Conservation (phyloP, 2,113 vertebrate species). For the Tachycineta bicolor region DNA sequence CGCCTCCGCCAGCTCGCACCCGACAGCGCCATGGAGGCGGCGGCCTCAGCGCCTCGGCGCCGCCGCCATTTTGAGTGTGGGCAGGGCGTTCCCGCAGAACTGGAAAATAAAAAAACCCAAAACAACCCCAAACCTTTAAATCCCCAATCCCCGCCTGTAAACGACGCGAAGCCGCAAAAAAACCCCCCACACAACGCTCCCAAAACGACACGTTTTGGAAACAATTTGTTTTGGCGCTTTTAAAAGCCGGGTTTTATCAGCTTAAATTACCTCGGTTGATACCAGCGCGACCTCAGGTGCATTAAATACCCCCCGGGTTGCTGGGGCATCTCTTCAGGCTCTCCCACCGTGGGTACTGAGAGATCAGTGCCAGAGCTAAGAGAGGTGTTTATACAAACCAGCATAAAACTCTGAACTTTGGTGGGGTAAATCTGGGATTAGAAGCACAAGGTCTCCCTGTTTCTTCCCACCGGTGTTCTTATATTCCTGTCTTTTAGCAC, state of each 20-base stretch:
- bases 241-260: fast-evolving
- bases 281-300: background rate
- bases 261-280: fast-evolving
- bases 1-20: background rate
- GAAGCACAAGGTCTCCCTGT: background rate
- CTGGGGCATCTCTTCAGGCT: background rate
- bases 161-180: background rate
- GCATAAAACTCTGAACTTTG: background rate
- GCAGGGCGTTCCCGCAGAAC: background rate
- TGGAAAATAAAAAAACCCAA: fast-evolving
- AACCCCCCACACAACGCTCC: too few relatives aligned
- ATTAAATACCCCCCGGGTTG: fast-evolving
- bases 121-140: too few relatives aligned
- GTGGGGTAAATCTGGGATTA: background rate
- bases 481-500: background rate
- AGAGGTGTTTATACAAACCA: background rate
- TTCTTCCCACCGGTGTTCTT: background rate
- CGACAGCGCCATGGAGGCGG: background rate
- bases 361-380: too few relatives aligned
- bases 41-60: fast-evolving
- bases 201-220: fast-evolving
- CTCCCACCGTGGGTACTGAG: background rate
- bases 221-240: fast-evolving
- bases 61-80: constrained; percentile 1
- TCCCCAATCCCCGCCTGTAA: fast-evolving